phyloP scores from a whole-genome alignment of 2,113 vertebrate genomes.

The Salvelinus fontinalis region DNA sequence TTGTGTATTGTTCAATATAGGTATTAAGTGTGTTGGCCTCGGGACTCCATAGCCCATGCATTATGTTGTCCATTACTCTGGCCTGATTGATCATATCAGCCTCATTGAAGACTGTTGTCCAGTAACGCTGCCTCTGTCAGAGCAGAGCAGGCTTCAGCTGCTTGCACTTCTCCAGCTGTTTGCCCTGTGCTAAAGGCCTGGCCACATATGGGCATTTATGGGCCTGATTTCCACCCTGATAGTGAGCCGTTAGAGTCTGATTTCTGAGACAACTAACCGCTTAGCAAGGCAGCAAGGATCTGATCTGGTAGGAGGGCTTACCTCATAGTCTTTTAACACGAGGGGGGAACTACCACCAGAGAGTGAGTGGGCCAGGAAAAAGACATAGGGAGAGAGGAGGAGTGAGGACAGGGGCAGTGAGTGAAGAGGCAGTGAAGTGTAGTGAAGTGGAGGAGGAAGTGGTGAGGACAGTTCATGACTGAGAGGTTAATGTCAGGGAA shows the following conservation, averaged over 20 bases:
- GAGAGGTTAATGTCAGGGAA: slow-evolving; percentile 75
- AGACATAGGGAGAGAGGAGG: neutral
- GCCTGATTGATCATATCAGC: slow-evolving; percentile 12
- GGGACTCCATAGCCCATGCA: neutral
- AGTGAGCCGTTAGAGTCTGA: neutral
- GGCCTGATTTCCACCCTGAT: neutral
- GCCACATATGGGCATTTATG: slow-evolving; percentile 10
- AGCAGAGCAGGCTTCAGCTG: slow-evolving; percentile 5
- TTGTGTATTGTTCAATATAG: neutral
- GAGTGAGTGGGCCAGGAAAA: neutral
- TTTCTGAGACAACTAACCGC: neutral
- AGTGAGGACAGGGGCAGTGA: slow-evolving; percentile 1
- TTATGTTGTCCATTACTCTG: neutral
- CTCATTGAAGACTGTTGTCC: slow-evolving; percentile 1
- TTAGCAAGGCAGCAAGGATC: neutral
- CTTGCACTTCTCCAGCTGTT: slow-evolving; percentile 9
- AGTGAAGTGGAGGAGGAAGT: slow-evolving; percentile 38
- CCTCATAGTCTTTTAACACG: neutral
- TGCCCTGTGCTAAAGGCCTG: slow-evolving; percentile 6
- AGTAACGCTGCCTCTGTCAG: neutral
- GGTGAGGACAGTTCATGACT: slow-evolving; percentile 45
- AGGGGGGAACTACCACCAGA: no score
- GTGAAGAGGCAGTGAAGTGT: slow-evolving; percentile 41
- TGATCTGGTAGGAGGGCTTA: neutral
- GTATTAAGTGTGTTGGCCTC: neutral